phyloP scores from a whole-genome alignment of 64 coral and sea anemone genomes.

The Pachyseris speciosa region DNA sequence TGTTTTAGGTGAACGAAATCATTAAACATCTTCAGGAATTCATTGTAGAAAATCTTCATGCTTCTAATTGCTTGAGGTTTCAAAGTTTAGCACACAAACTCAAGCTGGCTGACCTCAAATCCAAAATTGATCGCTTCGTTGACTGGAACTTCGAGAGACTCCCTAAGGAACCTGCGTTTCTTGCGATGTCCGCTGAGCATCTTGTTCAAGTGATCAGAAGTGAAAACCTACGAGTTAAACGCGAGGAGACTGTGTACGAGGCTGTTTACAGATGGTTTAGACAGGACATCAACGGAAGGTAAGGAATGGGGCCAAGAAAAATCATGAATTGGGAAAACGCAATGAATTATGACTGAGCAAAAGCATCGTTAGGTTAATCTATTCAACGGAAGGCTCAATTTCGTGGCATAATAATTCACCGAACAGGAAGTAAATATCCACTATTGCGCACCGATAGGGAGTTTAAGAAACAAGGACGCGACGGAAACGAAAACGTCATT shows the following conservation, averaged over 20 bases:
- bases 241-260: conserved; percentile 87
- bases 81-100: conserved; percentile 57
- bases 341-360: too few species aligned
- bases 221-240: conserved; percentile 81
- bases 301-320: not conserved
- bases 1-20: conserved; percentile 60
- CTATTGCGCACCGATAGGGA: too few species aligned
- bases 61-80: conserved; percentile 78
- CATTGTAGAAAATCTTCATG: conserved; percentile 49
- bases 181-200: conserved; percentile 64
- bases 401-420: too few species aligned
- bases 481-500: too few species aligned
- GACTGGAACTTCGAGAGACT: conserved; percentile 87
- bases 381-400: too few species aligned
- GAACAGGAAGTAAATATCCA: too few species aligned
- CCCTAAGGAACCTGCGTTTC: conserved; percentile 55
- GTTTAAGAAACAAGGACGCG: too few species aligned
- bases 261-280: conserved; percentile 79
- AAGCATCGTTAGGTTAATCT: too few species aligned
- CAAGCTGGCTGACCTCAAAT: conserved; percentile 60
- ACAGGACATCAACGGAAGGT: conserved; percentile 54
- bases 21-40: conserved; percentile 62
- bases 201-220: conserved; percentile 80
- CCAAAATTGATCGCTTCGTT: conserved; percentile 83
- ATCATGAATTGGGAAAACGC: too few species aligned